Evolutionary conservation across 2,888 invertebrate species (phyloP).

Genomic region (Cetonia aurata): DNA sequence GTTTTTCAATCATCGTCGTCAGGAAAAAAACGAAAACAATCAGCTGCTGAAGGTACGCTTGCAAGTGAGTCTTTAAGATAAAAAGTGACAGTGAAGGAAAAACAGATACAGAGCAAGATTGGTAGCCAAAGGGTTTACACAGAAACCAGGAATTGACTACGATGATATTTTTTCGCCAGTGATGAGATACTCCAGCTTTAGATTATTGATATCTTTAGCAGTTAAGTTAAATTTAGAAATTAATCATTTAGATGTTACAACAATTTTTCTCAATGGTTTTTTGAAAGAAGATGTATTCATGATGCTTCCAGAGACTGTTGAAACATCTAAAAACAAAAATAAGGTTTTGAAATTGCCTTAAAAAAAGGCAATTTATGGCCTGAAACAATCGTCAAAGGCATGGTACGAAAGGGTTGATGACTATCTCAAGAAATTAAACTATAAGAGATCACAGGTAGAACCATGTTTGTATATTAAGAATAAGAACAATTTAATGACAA

Average conservation of each 20-base stretch:
- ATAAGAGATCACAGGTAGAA: slow-evolving; percentile 48
- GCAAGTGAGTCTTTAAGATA: slow-evolving; percentile 50
- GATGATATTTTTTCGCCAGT: slow-evolving; percentile 38
- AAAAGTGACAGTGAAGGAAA: slow-evolving; percentile 46
- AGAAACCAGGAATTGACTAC: slow-evolving; percentile 49
- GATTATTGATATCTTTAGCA: slow-evolving; percentile 34
- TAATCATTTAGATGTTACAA: slow-evolving; percentile 41
- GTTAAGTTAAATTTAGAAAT: slow-evolving; percentile 42
- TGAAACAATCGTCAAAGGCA: slow-evolving; percentile 48
- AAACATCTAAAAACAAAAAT: not conserved
- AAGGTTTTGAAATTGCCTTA: slow-evolving; percentile 39
- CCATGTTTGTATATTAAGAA: slow-evolving; percentile 49
- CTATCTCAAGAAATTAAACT: slow-evolving; percentile 43
- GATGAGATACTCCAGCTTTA: slow-evolving; percentile 37
- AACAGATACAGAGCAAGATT: slow-evolving; percentile 48
- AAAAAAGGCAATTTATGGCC: too few species aligned
- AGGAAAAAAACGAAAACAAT: too few species aligned
- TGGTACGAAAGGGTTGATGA: slow-evolving; percentile 49
- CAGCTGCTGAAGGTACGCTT: too few species aligned
- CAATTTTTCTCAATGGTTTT: slow-evolving; percentile 32
- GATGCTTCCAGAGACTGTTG: slow-evolving; percentile 24
- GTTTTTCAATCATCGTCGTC: too few species aligned
- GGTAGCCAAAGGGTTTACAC: slow-evolving; percentile 51
- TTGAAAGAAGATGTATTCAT: slow-evolving; percentile 35
- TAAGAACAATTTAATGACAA: slow-evolving; percentile 42